Base-by-base conservation (phyloP, 2,888 invertebrate species). In the Macrosoma leucophasiata region DNA sequence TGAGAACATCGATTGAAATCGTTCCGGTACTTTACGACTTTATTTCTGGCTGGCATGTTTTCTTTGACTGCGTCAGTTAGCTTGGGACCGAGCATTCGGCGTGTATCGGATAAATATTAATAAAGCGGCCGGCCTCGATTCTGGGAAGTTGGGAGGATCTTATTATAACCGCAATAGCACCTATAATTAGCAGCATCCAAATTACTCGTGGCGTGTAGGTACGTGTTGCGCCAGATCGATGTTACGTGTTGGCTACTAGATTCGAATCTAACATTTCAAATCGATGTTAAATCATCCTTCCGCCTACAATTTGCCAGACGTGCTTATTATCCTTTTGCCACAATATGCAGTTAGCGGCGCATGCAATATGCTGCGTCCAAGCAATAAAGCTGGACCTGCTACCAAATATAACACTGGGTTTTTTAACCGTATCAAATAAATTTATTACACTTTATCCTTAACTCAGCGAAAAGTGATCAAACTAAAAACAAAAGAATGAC, bases 121-220 rank as follows among this genome's bases (percentile, higher is more conserved):
- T 84, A 84, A 82, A 82, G 69, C 79, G 61, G 63, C 59, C 73
- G 81, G 79, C 84, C 84, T 78, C 82, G 75, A 74, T 84, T 82
- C 84, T 78, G 74, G 76, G 82, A 82, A 84, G 79, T 77, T 72
- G 72, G 72, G 78, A 76, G 72, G 73, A 81, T 84, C 84, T 84
- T 84, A 84, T 82, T 81, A 79, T 84, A 84, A 84, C 82, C 82
- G 84, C 82, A 81, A 84, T 78, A 81, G 74, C 77, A 73, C 77
- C 82, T 82, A 84, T 84, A 84, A 82, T 82, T 82, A 84, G 82
- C 74, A 71, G 58, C 76, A 74, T 74, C 71, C 69, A 74, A 78
- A 79, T 82, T 79, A 77, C 76, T 66, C 73, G 72, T 60, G 73
- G 65, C 72, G 67, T 69, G 61, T 72, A 47, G 47, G 50, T 52